Evolutionary conservation across 2,113 vertebrate species (phyloP).

Genomic region (Oncorhynchus clarkii): DNA sequence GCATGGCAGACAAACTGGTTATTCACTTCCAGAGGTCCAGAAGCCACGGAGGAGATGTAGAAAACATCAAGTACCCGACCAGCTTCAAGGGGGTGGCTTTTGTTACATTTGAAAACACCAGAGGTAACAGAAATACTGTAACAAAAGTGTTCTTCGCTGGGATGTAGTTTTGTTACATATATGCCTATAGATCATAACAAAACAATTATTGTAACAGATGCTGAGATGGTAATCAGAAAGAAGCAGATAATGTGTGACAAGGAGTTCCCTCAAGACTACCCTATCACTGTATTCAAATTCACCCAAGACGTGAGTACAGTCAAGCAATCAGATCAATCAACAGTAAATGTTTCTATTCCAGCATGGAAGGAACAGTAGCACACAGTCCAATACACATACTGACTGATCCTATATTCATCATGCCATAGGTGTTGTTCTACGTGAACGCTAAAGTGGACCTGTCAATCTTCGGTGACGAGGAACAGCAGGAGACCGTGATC

Average conservation of each 20-base stretch:
- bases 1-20: conserved; percentile 53
- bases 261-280: conserved; percentile 35
- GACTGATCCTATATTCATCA: neutral
- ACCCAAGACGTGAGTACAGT: conserved; percentile 44
- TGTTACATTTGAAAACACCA: conserved; percentile 43
- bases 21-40: conserved; percentile 57
- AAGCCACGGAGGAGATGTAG: conserved; percentile 58
- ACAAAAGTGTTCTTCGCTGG: neutral
- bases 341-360: neutral
- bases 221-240: conserved; percentile 32
- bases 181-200: neutral
- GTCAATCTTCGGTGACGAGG: conserved; percentile 23
- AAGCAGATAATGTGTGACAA: conserved; percentile 43
- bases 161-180: too few species aligned
- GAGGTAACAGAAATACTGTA: conserved; percentile 43
- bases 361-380: neutral
- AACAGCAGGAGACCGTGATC: neutral
- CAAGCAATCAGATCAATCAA: too few species aligned
- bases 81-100: conserved; percentile 50
- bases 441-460: conserved; percentile 40
- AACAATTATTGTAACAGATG: conserved; percentile 38
- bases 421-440: conserved; percentile 50
- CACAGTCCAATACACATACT: neutral
- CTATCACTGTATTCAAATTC: conserved; percentile 56
- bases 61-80: conserved; percentile 39